Percentiles rank a stretch among this genome's conserved stretches.
phyloP scores from a whole-genome alignment of 2,888 invertebrate species.

The Athalia rosae region DNA sequence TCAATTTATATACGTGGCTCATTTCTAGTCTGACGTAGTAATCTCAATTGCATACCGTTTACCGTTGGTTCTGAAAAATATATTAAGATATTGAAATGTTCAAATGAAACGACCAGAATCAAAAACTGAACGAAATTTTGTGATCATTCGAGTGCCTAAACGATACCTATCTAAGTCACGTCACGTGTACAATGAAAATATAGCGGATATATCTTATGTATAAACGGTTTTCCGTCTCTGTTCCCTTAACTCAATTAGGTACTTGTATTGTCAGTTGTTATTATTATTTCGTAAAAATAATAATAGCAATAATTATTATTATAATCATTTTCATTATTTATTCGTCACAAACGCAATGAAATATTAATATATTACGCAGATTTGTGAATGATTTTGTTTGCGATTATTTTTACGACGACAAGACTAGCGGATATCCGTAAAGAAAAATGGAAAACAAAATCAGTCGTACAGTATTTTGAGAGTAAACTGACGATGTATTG shows the following conservation, averaged over 20 bases:
- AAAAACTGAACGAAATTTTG: constrained; percentile 1
- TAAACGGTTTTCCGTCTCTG: neutral
- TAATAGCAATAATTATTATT: neutral
- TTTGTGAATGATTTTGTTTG: too few relatives aligned
- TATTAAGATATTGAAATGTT: constrained; percentile 5
- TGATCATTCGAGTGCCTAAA: constrained; percentile 22
- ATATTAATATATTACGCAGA: neutral
- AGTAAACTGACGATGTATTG: constrained; percentile 19
- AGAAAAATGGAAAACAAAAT: neutral
- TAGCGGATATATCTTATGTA: neutral
- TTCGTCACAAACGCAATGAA: neutral
- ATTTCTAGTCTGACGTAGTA: neutral
- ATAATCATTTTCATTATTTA: neutral
- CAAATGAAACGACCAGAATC: constrained; percentile 17
- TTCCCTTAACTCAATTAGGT: neutral
- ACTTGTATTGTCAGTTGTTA: neutral
- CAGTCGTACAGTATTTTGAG: constrained; percentile 7
- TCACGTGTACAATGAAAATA: neutral
- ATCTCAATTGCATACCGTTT: neutral
- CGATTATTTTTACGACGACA: neutral
- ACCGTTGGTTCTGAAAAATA: constrained; percentile 11
- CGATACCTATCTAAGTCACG: constrained; percentile 19
- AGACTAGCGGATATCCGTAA: neutral
- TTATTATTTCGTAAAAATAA: too few relatives aligned
- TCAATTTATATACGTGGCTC: too few relatives aligned